Conservation (phyloP, 2,797 vertebrate genomes). For the Sus cebifrons region DNA sequence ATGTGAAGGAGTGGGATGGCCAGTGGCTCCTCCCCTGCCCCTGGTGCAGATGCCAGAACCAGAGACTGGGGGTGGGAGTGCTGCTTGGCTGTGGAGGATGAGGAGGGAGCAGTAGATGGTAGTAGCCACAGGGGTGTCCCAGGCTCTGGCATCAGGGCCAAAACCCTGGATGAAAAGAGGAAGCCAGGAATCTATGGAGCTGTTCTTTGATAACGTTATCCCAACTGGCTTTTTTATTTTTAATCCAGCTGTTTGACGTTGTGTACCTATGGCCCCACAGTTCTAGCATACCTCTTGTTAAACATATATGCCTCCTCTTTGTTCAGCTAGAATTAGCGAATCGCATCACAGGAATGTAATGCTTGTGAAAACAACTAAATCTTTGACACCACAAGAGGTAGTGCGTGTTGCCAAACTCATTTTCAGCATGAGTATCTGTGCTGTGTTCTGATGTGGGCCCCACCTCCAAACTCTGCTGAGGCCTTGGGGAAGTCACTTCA, state of each 20-base stretch:
- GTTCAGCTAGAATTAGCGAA: constrained; percentile 26
- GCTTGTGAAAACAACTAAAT: neutral
- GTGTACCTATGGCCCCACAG: neutral
- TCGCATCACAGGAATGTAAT: neutral
- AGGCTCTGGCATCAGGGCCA: neutral
- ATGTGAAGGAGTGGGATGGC: neutral
- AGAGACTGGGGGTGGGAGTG: neutral
- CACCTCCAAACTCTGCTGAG: neutral
- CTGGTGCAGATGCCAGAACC: neutral
- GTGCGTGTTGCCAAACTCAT: neutral
- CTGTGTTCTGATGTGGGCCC: neutral
- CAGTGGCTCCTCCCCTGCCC: neutral
- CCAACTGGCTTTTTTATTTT: neutral
- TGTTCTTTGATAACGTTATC: neutral
- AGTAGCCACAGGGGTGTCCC: neutral
- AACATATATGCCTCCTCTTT: neutral
- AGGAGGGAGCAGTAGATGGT: neutral
- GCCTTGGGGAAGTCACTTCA: neutral
- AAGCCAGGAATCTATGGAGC: neutral
- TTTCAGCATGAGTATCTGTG: constrained; percentile 18
- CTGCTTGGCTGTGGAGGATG: neutral
- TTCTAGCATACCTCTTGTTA: constrained; percentile 2
- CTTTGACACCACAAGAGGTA: neutral
- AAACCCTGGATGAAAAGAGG: neutral
- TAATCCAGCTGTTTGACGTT: neutral